These are phyloP conservation scores for Cataglyphis cursor DNA, from an alignment of 2,888 invertebrate species.

Conservation along the genomic window DNA sequence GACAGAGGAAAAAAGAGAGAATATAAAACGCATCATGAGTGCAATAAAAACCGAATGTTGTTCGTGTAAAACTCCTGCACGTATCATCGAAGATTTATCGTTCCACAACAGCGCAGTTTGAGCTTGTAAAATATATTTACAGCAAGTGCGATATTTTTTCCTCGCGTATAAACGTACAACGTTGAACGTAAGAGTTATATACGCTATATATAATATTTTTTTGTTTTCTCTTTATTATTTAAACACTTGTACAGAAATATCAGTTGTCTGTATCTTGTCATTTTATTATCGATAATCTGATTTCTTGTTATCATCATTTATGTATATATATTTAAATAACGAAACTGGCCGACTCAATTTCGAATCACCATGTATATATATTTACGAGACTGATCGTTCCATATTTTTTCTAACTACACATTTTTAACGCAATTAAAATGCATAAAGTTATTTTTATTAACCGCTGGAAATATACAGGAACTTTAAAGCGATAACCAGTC, in stretches of 20 bases:
- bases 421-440: background rate
- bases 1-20: background rate
- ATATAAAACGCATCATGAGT: constrained; percentile 8
- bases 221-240: background rate
- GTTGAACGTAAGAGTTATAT: background rate
- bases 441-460: background rate
- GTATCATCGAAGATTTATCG: constrained; percentile 16
- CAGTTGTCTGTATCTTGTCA: background rate
- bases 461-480: background rate
- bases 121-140: background rate
- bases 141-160: background rate
- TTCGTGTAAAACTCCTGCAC: background rate
- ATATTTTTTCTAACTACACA: background rate
- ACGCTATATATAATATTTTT: background rate
- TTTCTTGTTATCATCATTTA: background rate
- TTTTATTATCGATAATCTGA: background rate
- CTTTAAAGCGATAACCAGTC: background rate
- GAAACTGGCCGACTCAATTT: too few species aligned
- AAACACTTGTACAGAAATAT: background rate
- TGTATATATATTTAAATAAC: background rate
- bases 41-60: constrained; percentile 24
- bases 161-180: background rate
- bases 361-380: background rate
- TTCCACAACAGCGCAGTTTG: background rate
- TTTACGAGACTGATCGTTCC: background rate